Evolutionary conservation across 2,888 invertebrate species (phyloP), one percentile per base, ranked within the genome.

Genomic region (Dorcus parallelipipedus): DNA sequence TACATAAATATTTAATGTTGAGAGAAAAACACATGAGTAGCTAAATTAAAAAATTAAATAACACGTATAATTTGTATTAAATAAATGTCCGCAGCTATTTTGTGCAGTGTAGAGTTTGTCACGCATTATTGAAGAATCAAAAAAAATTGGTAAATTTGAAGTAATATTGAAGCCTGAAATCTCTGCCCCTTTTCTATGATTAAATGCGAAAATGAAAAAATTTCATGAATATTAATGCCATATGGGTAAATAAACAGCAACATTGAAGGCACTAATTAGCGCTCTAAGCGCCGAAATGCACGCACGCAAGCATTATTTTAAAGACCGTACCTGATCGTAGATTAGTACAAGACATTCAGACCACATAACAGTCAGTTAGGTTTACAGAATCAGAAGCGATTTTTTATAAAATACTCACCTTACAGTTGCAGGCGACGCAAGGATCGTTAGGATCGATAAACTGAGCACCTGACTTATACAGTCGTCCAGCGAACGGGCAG

Each of bases 351-450:
- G 66, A 67, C 71, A 72, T 68, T 70, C 70, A 71, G 67, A 71
- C 70, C 68, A 66, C 61, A 59, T 66, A 57, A 61, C 63, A 61
- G 56, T 58, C 61, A 62, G 47, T 48, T 43, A 59, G 52, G 14
- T 20, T 55, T 55, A 62, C 56, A 40, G 33, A 57, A 54, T 33
- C 9, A 45, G 45, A 23, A 45, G 14, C 4, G 14, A 43, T 43
- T 10, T 10, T 45, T 4, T 20, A 20, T 45, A 1, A 45, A 23
- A 54, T 61, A 76, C 83, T 82, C 82, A 88, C 88, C 85, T 87
- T 86, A 81, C 88, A 88, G 79, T 85, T 85, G 81, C 88, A 88
- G 69, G 86, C 83, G 78, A 86, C 85, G 82, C 88, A 88, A 67
- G 85, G 84, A 75, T 85, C 86, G 71, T 83, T 81, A 64, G 83